phyloP scores from a whole-genome alignment of 1,140 invertebrate species.

The Cyclargus thomasi region DNA sequence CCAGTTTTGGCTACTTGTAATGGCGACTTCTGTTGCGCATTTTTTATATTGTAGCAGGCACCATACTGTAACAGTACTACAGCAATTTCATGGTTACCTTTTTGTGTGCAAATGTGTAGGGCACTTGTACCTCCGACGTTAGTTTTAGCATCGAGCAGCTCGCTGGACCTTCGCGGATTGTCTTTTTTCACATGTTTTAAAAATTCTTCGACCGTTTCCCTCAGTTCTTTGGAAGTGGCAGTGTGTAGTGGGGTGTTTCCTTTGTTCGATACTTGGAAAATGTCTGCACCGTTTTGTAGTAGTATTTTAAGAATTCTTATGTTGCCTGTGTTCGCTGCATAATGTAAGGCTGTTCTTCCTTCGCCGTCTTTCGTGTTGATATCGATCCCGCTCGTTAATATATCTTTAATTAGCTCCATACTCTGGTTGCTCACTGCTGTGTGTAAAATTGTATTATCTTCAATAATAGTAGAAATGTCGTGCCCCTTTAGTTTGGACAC shows the following conservation, averaged over 20 bases:
- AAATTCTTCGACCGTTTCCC: not conserved
- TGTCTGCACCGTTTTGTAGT: slow-evolving; percentile 13
- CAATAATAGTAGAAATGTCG: not conserved
- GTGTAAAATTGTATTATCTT: not conserved
- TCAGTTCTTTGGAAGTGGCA: not conserved
- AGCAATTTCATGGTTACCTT: not conserved
- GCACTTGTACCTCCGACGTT: not conserved
- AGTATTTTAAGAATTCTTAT: slow-evolving; percentile 6
- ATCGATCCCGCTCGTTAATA: not conserved
- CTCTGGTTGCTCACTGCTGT: not conserved
- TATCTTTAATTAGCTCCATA: not conserved
- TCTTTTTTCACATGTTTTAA: not conserved
- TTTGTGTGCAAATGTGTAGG: not conserved
- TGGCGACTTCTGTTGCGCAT: not conserved
- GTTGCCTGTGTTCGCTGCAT: slow-evolving; percentile 2
- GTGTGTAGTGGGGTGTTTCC: not conserved
- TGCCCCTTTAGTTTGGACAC: not conserved
- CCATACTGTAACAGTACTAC: not conserved
- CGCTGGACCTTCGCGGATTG: not conserved
- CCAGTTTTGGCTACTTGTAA: not conserved
- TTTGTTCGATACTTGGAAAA: not conserved
- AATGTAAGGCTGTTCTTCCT: slow-evolving; percentile 15
- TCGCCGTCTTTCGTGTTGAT: not conserved
- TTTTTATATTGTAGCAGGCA: slow-evolving; percentile 1
- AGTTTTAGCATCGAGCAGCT: not conserved